A percentile compares a stretch with the other conserved stretches of the same genome.
Evolutionary conservation across 2,113 vertebrate species (phyloP).

Genomic region (Melanostigma gelatinosum): DNA sequence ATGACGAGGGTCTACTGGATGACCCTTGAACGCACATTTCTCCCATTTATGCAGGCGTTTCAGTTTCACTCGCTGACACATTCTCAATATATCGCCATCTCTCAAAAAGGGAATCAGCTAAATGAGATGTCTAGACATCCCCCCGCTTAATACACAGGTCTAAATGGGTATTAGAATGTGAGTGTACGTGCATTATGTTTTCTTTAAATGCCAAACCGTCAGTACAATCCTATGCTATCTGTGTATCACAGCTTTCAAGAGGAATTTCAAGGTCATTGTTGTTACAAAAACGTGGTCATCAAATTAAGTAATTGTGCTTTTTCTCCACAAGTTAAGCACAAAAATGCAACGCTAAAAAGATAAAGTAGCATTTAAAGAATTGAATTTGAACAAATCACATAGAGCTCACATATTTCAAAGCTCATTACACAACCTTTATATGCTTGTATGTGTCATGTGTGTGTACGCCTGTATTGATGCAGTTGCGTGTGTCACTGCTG

Average conservation of each 20-base stretch:
- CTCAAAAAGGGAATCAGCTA: too few species aligned
- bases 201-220: background rate
- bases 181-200: background rate
- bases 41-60: background rate
- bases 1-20: background rate
- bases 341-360: background rate
- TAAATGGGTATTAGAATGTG: background rate
- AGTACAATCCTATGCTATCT: background rate
- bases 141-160: background rate
- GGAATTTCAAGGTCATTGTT: background rate
- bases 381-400: background rate
- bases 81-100: too few species aligned
- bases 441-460: background rate
- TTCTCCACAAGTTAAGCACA: background rate
- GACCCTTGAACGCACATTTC: background rate
- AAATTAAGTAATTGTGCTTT: background rate
- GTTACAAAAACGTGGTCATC: background rate
- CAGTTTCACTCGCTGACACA: background rate
- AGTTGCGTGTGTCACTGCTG: conserved; percentile 34
- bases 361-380: background rate
- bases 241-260: background rate
- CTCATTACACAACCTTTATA: background rate
- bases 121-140: background rate
- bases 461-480: conserved; percentile 23
- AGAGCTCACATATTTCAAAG: background rate